phyloP scores from a whole-genome alignment of 2,113 vertebrate genomes.

The Myrmecobius fasciatus region DNA sequence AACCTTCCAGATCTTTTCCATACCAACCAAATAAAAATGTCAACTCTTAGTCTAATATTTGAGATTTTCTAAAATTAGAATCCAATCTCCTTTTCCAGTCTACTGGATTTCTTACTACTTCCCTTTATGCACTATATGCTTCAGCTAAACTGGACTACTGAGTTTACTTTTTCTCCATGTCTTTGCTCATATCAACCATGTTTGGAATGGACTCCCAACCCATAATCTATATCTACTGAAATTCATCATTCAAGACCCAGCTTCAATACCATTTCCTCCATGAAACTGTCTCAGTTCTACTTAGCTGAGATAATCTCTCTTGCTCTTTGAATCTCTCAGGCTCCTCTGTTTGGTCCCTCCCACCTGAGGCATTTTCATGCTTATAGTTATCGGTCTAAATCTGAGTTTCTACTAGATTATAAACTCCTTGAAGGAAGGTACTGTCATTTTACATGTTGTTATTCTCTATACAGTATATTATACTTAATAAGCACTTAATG shows the following conservation, averaged over 20 bases:
- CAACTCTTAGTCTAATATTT: background rate
- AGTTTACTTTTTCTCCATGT: background rate
- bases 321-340: background rate
- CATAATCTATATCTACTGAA: background rate
- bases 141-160: background rate
- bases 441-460: background rate
- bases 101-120: background rate
- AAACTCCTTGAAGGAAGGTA: background rate
- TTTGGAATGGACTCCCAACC: no score
- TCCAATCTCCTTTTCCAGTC: background rate
- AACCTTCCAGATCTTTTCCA: background rate
- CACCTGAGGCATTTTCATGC: background rate
- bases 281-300: background rate
- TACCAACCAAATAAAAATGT: background rate
- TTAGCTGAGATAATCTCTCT: background rate
- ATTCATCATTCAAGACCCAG: background rate
- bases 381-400: background rate
- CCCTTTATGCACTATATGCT: background rate
- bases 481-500: background rate
- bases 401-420: background rate
- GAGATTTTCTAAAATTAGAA: background rate
- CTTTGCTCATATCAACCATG: no score
- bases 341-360: background rate
- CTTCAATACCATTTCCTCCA: background rate
- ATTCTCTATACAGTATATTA: background rate